Percentiles rank a stretch among this genome's conserved stretches.
Conservation (phyloP, 2,797 vertebrate genomes). For the Silurus lanzhouensis region DNA sequence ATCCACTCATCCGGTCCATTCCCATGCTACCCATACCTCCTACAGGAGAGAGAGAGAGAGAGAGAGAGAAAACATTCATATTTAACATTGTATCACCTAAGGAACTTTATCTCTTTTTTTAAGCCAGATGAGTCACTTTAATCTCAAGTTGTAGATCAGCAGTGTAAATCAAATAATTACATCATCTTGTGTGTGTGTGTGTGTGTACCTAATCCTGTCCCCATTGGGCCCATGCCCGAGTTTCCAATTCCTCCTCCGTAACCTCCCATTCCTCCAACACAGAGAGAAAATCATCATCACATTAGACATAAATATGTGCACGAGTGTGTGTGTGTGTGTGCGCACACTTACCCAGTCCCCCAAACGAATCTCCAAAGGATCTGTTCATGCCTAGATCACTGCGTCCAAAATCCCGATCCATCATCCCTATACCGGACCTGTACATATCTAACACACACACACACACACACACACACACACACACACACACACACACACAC, state of each 20-base stretch:
- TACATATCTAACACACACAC: constrained; percentile 81
- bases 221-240: constrained; percentile 89
- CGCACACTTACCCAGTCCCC: constrained; percentile 85
- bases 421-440: constrained; percentile 88
- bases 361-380: constrained; percentile 91
- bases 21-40: constrained; percentile 89
- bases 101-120: too few relatives aligned
- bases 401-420: constrained; percentile 92
- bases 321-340: neutral
- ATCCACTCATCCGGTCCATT: constrained; percentile 91
- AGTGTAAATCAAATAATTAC: neutral
- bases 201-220: constrained; percentile 87
- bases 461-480: neutral
- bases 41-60: constrained; percentile 16
- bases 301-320: neutral
- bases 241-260: constrained; percentile 91
- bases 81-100: too few relatives aligned
- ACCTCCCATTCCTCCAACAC: constrained; percentile 87
- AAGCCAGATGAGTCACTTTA: too few relatives aligned
- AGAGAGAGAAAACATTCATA: too few relatives aligned
- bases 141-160: neutral
- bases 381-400: constrained; percentile 89
- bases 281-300: constrained; percentile 56
- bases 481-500: constrained; percentile 15
- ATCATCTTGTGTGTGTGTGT: neutral